These are phyloP conservation scores for Drosophila neoperkinsi DNA, from an alignment of 2,888 invertebrate species.

Conservation along the genomic window DNA sequence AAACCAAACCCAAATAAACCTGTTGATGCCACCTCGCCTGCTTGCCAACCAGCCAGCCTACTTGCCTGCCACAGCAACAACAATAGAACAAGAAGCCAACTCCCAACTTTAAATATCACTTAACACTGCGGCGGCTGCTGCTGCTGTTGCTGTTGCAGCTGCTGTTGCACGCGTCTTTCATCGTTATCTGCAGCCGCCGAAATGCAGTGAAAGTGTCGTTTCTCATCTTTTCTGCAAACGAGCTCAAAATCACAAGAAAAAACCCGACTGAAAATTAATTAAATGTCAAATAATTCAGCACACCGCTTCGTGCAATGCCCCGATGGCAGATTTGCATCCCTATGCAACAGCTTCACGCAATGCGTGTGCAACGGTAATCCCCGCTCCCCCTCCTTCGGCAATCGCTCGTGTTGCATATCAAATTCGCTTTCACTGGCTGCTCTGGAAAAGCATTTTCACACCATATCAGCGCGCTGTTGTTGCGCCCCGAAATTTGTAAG, in stretches of 20 bases:
- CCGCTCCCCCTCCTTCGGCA: background rate
- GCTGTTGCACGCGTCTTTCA: conserved; percentile 37
- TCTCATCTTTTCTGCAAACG: conserved; percentile 62
- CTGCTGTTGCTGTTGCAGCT: conserved; percentile 30
- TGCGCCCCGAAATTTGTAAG: conserved; percentile 47
- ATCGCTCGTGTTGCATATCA: conserved; percentile 45
- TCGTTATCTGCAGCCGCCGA: conserved; percentile 22
- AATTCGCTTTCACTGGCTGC: conserved; percentile 77
- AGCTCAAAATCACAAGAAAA: conserved; percentile 5
- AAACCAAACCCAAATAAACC: conserved; percentile 50
- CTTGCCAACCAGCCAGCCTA: background rate
- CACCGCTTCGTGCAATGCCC: conserved; percentile 38
- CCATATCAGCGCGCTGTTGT: conserved; percentile 47
- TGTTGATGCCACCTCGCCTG: conserved; percentile 43
- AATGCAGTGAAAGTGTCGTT: conserved; percentile 76
- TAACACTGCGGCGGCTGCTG: conserved; percentile 4
- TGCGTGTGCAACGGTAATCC: conserved; percentile 45
- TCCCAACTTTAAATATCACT: conserved; percentile 25
- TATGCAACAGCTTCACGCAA: conserved; percentile 57
- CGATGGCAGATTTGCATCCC: conserved; percentile 59
- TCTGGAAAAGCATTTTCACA: conserved; percentile 76
- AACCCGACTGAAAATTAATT: conserved; percentile 60
- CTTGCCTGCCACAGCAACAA: background rate
- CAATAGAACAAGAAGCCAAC: conserved; percentile 52
- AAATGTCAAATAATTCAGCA: conserved; percentile 78